phyloP scores from a whole-genome alignment of 53 echinoderm and acorn worm species.

The Hippasteria phrygiana region DNA sequence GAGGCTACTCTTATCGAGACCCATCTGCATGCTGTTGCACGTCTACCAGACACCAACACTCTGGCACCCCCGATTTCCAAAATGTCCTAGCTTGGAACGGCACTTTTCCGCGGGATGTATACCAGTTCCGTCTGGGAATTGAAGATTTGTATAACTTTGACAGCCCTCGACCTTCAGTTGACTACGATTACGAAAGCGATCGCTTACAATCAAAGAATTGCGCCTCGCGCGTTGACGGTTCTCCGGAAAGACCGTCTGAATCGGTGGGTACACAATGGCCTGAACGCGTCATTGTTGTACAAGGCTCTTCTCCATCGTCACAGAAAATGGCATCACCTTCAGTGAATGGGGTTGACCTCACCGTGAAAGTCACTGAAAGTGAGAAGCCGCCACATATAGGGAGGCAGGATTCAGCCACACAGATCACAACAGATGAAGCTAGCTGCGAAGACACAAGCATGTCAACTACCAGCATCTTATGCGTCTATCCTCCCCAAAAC shows the following conservation, averaged over 20 bases:
- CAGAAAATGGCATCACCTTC: slow-evolving; percentile 44
- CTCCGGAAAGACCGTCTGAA: slow-evolving; percentile 72
- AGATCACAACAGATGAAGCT: slow-evolving; percentile 10
- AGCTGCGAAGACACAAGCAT: slow-evolving; percentile 15
- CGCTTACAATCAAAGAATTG: slow-evolving; percentile 71
- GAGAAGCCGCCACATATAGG: slow-evolving; percentile 46
- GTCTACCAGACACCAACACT: slow-evolving; percentile 70
- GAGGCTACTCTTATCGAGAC: slow-evolving; percentile 79
- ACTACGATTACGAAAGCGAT: slow-evolving; percentile 85
- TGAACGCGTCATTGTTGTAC: slow-evolving; percentile 86
- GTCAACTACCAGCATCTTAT: slow-evolving; percentile 12
- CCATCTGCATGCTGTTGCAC: slow-evolving; percentile 82
- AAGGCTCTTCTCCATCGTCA: slow-evolving; percentile 66
- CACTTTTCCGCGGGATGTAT: slow-evolving; percentile 95
- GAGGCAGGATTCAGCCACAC: slow-evolving; percentile 27
- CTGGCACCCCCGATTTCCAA: slow-evolving; percentile 73
- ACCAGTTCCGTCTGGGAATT: slow-evolving; percentile 76
- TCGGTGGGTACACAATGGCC: slow-evolving; percentile 97
- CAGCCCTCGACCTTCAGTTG: slow-evolving; percentile 91
- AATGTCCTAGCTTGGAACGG: slow-evolving; percentile 97
- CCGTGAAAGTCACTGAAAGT: slow-evolving; percentile 47
- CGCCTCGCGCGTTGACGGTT: slow-evolving; percentile 70
- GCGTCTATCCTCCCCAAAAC: background rate
- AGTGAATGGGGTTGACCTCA: slow-evolving; percentile 52
- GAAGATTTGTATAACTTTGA: slow-evolving; percentile 89